Evolutionary conservation across 2,888 invertebrate genomes (phyloP), one percentile per base, ranked within the genome.

Genomic region (Tipula confusa): DNA sequence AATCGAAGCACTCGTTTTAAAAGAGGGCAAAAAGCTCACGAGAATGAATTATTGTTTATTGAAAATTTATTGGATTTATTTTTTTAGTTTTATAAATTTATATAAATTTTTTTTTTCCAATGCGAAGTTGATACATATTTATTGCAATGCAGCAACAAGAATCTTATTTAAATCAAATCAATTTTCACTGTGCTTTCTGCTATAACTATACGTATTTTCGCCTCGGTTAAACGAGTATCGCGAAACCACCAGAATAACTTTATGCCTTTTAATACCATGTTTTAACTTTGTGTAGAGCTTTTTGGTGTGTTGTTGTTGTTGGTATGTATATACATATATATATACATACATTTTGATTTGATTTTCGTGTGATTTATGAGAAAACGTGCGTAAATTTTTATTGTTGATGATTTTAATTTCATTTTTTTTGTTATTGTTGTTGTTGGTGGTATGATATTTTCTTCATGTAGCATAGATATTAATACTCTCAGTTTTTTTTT

Each of bases 321-420:
- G 64, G 24, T 64, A 9, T 24, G 64, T 48, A 48, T 18, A 18
- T 2, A 48, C 18, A 48, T 18, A 48, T 11, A 48, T 15, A 15
- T 11, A 18, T 48, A 48, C 18, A 48, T 6, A 48, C 18, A 64
- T 64, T 64, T 64, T 64, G 64, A 64, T 64, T 64, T 64, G 64
- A 64, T 64, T 64, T 64, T 64, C 64, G 64, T 64, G 64, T 80
- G 80, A 80, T 80, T 80, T 80, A 80, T 80, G 80, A 80, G 80
- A 80, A 80, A 31, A 80, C 80, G 80, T 80, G 80, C 80, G 31
- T 80, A 31, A 80, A 80, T 80, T 80, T 80, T 64, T 64, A 64
- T 64, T 64, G 64, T 64, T 64, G 64, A 64, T 64, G 64, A 64
- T 24, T 64, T 64, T 64, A 64, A 64, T 64, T 64, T 11, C 64